These are phyloP conservation scores for Pristionchus entomophagus DNA, from an alignment of 2,888 invertebrate genomes.

Conservation along the genomic window DNA sequence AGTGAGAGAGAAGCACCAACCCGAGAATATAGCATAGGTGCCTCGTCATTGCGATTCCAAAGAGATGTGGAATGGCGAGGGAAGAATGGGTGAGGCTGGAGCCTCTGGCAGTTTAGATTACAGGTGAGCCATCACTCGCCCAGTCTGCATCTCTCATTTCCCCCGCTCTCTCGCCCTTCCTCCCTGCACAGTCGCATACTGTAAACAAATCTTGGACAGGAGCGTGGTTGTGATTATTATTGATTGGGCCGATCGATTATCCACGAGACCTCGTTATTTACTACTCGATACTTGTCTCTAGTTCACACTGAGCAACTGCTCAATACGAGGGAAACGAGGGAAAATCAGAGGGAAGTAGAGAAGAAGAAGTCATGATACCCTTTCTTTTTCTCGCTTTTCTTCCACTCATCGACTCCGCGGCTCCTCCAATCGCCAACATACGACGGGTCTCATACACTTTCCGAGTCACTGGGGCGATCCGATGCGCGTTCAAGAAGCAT, in stretches of 20 bases:
- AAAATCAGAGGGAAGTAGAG: neutral
- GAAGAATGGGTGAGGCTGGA: neutral
- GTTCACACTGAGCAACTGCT: slow-evolving; percentile 2
- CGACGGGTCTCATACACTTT: slow-evolving; percentile 1
- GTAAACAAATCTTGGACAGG: neutral
- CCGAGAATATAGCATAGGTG: neutral
- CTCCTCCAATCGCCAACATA: slow-evolving; percentile 27
- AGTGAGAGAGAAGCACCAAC: neutral
- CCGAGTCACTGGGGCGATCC: slow-evolving; percentile 37
- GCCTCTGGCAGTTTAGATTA: neutral
- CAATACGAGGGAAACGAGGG: neutral
- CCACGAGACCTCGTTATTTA: neutral
- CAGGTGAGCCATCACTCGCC: neutral
- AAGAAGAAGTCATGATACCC: slow-evolving; percentile 10
- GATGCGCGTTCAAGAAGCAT: slow-evolving; percentile 9
- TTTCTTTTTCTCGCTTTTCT: slow-evolving; percentile 14
- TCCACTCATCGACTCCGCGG: neutral
- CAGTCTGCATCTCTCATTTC: neutral
- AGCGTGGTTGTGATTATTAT: neutral
- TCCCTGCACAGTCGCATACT: neutral
- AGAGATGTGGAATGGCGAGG: neutral
- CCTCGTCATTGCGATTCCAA: neutral
- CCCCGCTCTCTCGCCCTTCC: slow-evolving; percentile 3
- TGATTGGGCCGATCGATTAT: neutral
- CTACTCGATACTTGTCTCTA: neutral